Base-by-base conservation (phyloP, 1,140 invertebrate species). In the Drosophila pseudoobscura region DNA sequence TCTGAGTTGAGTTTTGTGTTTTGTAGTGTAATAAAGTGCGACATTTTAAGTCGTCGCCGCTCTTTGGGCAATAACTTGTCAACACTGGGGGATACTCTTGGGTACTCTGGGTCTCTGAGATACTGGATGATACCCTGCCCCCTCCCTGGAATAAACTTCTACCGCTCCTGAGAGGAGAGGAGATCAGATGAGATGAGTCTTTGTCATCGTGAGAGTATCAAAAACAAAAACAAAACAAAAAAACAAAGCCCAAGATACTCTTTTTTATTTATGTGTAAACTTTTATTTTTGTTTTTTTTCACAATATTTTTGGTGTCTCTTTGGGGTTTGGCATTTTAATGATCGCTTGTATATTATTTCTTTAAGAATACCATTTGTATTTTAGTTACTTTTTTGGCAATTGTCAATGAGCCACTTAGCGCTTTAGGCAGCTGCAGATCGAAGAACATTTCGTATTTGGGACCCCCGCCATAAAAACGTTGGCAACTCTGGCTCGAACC, bases 11-110 rank as follows among this genome's bases (percentile, higher is more conserved):
- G 78, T 85, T 85, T 87, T 87, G 83, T 87, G 83, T 87, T 87
- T 87, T 82, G 74, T 82, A 88, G 82, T 87, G 82, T 87, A 87
- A 87, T 87, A 87, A 87, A 87, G 82, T 87, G 82, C 82, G 82
- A 87, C 82, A 88, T 87, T 87, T 87, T 87, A 87, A 87, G 82
- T 78, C 83, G 82, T 78, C 66, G 82, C 51, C 78, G 62, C 72
- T 80, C 79, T 85, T 73, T 49, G 60, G 85, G 85, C 79, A 80
- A 85, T 89, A 89, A 89, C 85, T 85, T 89, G 85, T 89, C 85
- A 89, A 89, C 85, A 83, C 79, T 74, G 71, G 53, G 35, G 35
- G 11, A 39, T 39, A 39, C 35, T 39, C 35, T 13, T 39, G 35
- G 35, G 5, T 39, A 13, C 4, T 13, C 35, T 39, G 35, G 35